Conservation (phyloP, 2,113 vertebrate genomes). For the Cinclus cinclus region DNA sequence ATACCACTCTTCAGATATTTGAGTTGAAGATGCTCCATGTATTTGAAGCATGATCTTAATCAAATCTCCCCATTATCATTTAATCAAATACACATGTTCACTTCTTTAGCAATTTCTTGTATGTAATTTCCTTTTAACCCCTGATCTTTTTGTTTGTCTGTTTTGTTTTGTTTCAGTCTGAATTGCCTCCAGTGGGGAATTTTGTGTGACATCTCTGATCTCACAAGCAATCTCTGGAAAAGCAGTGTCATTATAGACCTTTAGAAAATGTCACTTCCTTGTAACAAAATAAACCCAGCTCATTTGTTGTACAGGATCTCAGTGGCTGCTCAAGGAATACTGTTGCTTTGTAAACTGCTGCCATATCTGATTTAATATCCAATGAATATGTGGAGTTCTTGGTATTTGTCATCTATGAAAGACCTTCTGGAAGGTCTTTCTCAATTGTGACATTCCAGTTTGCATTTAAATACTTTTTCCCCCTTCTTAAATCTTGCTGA, state of each 20-base stretch:
- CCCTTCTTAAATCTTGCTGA: neutral
- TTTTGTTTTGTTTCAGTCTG: neutral
- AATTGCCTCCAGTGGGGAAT: neutral
- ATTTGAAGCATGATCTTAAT: neutral
- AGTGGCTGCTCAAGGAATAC: neutral
- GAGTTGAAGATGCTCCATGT: neutral
- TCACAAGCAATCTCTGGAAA: neutral
- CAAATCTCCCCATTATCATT: neutral
- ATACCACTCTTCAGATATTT: neutral
- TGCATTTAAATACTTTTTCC: neutral
- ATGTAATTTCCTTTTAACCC: neutral
- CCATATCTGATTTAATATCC: neutral
- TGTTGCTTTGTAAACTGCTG: neutral
- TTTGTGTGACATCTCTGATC: neutral
- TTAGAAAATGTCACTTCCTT: neutral
- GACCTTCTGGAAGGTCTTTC: neutral
- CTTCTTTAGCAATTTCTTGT: neutral
- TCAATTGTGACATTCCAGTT: neutral
- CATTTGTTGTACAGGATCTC: neutral
- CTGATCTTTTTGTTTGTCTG: neutral
- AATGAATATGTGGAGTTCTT: neutral
- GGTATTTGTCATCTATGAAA: neutral
- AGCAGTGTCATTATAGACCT: neutral
- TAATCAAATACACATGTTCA: neutral
- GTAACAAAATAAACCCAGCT: neutral